phyloP scores from a whole-genome alignment of 92 coral and sea anemone species.

The Chrysogorgia sp. region DNA sequence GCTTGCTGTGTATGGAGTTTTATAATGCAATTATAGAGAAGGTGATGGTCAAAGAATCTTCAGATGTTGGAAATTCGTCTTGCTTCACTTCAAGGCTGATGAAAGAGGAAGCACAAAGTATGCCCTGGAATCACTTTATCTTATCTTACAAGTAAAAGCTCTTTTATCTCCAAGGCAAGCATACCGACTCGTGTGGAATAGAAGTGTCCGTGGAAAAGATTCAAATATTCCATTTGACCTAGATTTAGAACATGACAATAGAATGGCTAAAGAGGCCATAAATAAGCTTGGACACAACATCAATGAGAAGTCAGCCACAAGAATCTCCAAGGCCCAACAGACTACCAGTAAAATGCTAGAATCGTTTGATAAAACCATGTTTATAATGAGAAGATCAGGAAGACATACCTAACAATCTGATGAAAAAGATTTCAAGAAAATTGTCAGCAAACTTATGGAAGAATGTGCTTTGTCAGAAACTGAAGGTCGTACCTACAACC shows the following conservation, averaged over 20 bases:
- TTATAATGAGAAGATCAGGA: constrained; percentile 35
- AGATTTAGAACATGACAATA: constrained; percentile 43
- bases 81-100: constrained; percentile 64
- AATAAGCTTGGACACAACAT: constrained; percentile 45
- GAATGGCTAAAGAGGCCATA: constrained; percentile 46
- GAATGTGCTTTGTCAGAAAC: constrained; percentile 35
- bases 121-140: constrained; percentile 71
- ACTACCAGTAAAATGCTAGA: constrained; percentile 30
- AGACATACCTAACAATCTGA: too few species aligned
- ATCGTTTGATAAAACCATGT: too few species aligned
- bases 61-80: constrained; percentile 68
- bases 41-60: constrained; percentile 68
- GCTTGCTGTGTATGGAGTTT: constrained; percentile 62
- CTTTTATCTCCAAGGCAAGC: constrained; percentile 62
- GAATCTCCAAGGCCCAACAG: constrained; percentile 45
- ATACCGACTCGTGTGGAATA: constrained; percentile 58
- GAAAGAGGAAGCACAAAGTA: constrained; percentile 57
- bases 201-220: constrained; percentile 42
- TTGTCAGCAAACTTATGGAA: constrained; percentile 34
- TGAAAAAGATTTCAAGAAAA: constrained; percentile 37
- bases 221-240: constrained; percentile 46
- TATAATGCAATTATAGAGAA: constrained; percentile 64
- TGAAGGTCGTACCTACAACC: constrained; percentile 43
- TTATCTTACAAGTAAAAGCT: constrained; percentile 57
- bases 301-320: constrained; percentile 35